Base-by-base conservation (phyloP, 2,888 invertebrate genomes). In the Clivina fossor region DNA sequence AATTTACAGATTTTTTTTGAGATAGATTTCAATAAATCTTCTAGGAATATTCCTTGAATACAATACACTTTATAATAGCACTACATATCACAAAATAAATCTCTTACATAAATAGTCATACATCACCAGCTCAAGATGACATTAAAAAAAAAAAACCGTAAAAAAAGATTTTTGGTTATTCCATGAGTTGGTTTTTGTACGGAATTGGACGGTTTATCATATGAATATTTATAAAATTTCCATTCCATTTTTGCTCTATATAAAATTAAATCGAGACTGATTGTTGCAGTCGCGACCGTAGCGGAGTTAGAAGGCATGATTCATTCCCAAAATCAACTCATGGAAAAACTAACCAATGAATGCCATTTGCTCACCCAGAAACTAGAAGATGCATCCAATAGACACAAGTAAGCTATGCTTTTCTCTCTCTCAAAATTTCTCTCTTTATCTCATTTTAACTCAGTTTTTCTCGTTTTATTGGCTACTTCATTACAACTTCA, bases 261-360 rank as follows among this genome's bases (percentile, higher is more conserved):
- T n/a, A n/a, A n/a, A n/a, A n/a, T n/a, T n/a, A n/a, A n/a, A n/a
- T n/a, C n/a, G n/a, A 41, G 43, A 43, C 43, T 49, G 38, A 43
- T 62, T 72, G 69, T 82, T 84, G 78, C 86, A 90, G 90, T 85
- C 82, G 86, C 87, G 79, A 90, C 89, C 74, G 90, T 91, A 78
- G 85, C 85, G 80, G 90, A 88, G 79, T 85, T 92, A 80, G 91
- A 91, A 82, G 83, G 85, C 76, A 86, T 90, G 86, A 85, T 92
- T 79, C 86, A 86, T 78, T 88, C 86, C 78, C 91, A 92, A 85
- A 90, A 88, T 83, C 86, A 86, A 83, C 88, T 90, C 84, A 88
- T 91, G 86, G 90, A 90, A 81, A 90, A 88, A 84, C 84, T 92
- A 78, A 89, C 90, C 73, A 82, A 81, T 73, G 90, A 92, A 81